Conservation (phyloP, 2,888 invertebrate genomes). For the Frankliniella fusca region DNA sequence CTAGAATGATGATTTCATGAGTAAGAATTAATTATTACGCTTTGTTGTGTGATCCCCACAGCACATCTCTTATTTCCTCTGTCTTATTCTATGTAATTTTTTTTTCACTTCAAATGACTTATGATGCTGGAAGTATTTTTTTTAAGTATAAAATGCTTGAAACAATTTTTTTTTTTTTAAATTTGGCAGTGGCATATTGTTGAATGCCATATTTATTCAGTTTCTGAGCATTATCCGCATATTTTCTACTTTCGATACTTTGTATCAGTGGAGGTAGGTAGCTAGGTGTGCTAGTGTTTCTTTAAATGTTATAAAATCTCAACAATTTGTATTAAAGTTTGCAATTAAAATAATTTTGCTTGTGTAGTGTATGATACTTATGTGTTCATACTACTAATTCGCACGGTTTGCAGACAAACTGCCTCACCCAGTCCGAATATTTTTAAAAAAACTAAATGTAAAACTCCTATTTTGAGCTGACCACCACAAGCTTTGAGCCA, state of each 20-base stretch:
- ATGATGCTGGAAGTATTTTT: too few species aligned
- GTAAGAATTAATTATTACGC: too few species aligned
- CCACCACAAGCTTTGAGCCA: not conserved
- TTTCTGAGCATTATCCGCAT: not conserved
- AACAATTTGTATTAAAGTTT: conserved; percentile 3
- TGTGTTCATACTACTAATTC: not conserved
- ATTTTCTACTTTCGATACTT: not conserved
- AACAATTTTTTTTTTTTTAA: not conserved
- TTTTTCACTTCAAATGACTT: too few species aligned
- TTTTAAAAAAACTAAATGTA: too few species aligned
- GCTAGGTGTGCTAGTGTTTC: not conserved
- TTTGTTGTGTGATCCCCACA: too few species aligned
- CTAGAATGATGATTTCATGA: too few species aligned
- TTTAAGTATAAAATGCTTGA: not conserved
- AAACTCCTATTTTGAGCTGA: not conserved
- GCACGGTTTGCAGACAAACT: too few species aligned
- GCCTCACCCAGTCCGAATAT: too few species aligned
- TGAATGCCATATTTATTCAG: not conserved
- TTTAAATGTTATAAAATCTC: not conserved
- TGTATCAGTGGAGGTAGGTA: not conserved
- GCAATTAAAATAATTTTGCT: not conserved
- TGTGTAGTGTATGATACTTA: not conserved
- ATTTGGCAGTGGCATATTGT: not conserved
- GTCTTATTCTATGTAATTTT: too few species aligned
- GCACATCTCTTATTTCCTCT: too few species aligned